A percentile compares a stretch with the other conserved stretches of the same genome.
Conservation (phyloP, 2,888 invertebrate species). For the Drosophila anomalipes region DNA sequence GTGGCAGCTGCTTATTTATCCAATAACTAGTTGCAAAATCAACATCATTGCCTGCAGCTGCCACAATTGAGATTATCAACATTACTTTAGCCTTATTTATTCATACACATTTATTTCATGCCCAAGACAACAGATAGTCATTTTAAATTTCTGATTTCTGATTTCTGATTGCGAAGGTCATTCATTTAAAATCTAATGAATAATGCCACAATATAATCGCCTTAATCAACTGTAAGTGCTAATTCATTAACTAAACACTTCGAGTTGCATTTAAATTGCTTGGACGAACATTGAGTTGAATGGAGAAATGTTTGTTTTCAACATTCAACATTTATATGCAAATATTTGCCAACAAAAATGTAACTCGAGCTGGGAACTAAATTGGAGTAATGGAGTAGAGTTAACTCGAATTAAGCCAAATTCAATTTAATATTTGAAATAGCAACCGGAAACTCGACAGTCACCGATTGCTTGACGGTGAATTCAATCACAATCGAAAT, state of each 20-base stretch:
- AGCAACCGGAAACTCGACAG: neutral
- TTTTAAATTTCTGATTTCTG: neutral
- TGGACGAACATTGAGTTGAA: neutral
- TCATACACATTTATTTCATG: slow-evolving; percentile 16
- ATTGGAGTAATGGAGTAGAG: neutral
- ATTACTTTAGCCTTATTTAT: slow-evolving; percentile 42
- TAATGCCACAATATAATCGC: neutral
- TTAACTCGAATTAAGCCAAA: neutral
- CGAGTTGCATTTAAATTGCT: too few relatives aligned
- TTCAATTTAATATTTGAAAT: neutral
- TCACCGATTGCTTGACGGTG: neutral
- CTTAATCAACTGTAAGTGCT: neutral
- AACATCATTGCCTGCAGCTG: slow-evolving; percentile 18
- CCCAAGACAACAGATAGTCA: neutral
- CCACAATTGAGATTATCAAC: slow-evolving; percentile 46
- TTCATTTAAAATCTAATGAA: neutral
- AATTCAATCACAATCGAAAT: neutral
- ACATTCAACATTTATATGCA: too few relatives aligned
- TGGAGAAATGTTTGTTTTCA: too few relatives aligned
- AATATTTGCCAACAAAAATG: neutral
- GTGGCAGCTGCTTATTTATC: slow-evolving; percentile 50
- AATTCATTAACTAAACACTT: neutral
- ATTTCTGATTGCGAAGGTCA: neutral
- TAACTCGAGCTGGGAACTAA: neutral
- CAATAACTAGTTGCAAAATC: slow-evolving; percentile 27